Conservation (phyloP, 2,797 vertebrate species). For the Discoglossus pictus region DNA sequence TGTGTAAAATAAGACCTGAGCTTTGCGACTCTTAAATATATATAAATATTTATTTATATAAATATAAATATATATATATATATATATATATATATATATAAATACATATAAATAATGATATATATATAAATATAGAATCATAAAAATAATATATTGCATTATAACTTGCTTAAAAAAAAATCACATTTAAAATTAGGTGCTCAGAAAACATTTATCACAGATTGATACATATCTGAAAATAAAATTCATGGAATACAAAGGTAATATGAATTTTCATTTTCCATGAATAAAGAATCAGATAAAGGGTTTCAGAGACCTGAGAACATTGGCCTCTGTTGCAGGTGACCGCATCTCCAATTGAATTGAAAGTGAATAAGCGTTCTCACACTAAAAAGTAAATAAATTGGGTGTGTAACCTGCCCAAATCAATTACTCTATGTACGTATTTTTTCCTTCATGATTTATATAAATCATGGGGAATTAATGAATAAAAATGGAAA, state of each 20-base stretch:
- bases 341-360: constrained; percentile 59
- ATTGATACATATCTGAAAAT: constrained; percentile 47
- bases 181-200: too few species aligned
- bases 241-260: constrained; percentile 47
- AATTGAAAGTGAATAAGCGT: constrained; percentile 60
- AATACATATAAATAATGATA: too few species aligned
- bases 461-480: constrained; percentile 61
- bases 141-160: too few species aligned
- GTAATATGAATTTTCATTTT: constrained; percentile 34
- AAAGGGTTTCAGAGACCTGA: constrained; percentile 53
- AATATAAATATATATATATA: too few species aligned
- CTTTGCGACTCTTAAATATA: too few species aligned
- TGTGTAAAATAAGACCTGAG: too few species aligned
- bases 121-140: too few species aligned
- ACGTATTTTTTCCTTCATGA: constrained; percentile 56
- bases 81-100: too few species aligned
- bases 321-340: constrained; percentile 50
- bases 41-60: too few species aligned
- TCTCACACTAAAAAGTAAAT: constrained; percentile 56
- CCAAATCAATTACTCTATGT: constrained; percentile 59
- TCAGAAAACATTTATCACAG: too few species aligned
- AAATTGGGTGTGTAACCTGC: constrained; percentile 62
- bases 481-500: constrained; percentile 55
- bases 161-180: too few species aligned
- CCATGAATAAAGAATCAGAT: constrained; percentile 49